Conservation (phyloP, 1,140 invertebrate species). For the Drosophila sulfurigaster region DNA sequence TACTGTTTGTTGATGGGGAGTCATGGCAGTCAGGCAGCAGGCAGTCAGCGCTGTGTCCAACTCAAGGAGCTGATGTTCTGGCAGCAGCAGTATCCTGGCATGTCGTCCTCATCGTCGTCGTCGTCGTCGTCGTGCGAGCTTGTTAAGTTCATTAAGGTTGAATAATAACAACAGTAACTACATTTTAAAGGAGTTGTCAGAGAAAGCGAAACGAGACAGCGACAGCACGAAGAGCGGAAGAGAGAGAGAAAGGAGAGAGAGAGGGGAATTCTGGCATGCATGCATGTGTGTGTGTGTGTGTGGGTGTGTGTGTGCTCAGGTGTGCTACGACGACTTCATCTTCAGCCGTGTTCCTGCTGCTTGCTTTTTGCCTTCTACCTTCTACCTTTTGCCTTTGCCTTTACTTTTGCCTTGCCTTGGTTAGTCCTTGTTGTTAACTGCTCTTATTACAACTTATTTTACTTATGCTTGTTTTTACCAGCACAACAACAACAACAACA, state of each 20-base stretch:
- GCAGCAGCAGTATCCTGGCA: constrained; percentile 43
- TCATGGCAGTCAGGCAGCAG: neutral
- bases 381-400: neutral
- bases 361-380: neutral
- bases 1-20: constrained; percentile 27
- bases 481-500: constrained; percentile 45
- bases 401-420: neutral
- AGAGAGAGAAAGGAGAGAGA: neutral
- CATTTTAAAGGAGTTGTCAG: constrained; percentile 82
- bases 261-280: neutral
- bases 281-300: constrained; percentile 12
- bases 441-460: constrained; percentile 82
- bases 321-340: constrained; percentile 42
- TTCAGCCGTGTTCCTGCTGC: constrained; percentile 18
- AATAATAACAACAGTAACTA: constrained; percentile 83
- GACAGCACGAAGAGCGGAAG: neutral
- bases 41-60: constrained; percentile 32
- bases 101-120: neutral
- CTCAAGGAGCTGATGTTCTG: constrained; percentile 39
- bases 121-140: constrained; percentile 60
- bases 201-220: neutral
- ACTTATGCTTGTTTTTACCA: constrained; percentile 69
- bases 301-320: constrained; percentile 33
- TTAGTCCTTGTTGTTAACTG: constrained; percentile 73
- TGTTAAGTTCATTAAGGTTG: constrained; percentile 82